Percentiles rank a stretch among this genome's conserved stretches.
These are phyloP conservation scores for Synanthedon tipuliformis DNA, from an alignment of 2,888 invertebrate genomes.

Conservation along the genomic window DNA sequence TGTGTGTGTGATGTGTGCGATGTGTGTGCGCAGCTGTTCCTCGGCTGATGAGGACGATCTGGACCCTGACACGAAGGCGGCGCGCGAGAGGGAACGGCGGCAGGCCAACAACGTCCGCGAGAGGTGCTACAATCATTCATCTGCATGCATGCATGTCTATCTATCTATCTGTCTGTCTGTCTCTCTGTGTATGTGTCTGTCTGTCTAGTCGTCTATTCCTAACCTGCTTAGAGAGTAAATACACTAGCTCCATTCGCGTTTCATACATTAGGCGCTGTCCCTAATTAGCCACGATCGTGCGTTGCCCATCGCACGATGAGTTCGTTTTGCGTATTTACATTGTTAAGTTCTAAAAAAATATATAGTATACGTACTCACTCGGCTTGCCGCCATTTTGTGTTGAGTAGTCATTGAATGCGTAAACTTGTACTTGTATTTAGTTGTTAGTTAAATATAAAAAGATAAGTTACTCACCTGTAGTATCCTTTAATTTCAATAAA, in stretches of 20 bases:
- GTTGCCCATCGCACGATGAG: no score
- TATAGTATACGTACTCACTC: no score
- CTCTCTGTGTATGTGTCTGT: neutral
- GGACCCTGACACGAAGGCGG: conserved; percentile 89
- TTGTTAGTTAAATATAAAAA: no score
- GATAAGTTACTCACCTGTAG: no score
- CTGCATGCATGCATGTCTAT: neutral
- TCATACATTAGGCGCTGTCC: no score
- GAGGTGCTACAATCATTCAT: conserved; percentile 72
- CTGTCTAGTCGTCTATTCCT: neutral
- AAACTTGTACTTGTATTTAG: no score
- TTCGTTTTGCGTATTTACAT: no score
- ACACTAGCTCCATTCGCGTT: neutral
- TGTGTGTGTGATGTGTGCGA: neutral
- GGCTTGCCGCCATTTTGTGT: no score
- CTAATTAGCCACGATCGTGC: no score
- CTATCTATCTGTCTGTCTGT: conserved; percentile 1
- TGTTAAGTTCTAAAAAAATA: no score
- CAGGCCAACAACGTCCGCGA: conserved; percentile 98
- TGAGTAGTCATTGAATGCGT: no score
- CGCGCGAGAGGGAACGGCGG: conserved; percentile 93
- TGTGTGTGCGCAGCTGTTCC: conserved; percentile 71
- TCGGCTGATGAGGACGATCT: conserved; percentile 86
- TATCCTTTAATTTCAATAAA: no score
- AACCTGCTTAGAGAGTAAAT: neutral